A percentile compares a stretch with the other conserved stretches of the same genome.
Conservation (phyloP, 2,797 vertebrate species). For the Malacoraja senta region DNA sequence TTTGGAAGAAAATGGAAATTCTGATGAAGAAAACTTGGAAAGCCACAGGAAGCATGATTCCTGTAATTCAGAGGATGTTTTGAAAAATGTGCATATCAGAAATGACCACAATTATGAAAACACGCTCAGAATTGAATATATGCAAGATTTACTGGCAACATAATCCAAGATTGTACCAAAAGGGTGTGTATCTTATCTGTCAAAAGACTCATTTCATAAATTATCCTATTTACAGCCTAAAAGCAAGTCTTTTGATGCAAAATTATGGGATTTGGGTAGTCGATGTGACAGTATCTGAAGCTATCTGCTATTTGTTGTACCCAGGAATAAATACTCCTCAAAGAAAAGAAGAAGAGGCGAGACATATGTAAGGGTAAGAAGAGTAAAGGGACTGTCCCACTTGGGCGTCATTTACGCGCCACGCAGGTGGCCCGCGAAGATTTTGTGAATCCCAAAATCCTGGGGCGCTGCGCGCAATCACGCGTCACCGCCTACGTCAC, state of each 20-base stretch:
- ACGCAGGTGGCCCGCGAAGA: too few relatives aligned
- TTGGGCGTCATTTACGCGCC: too few relatives aligned
- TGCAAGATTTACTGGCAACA: neutral
- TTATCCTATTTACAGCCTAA: neutral
- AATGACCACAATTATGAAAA: neutral
- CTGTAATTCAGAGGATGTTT: neutral
- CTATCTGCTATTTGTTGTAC: too few relatives aligned
- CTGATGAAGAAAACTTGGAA: conserved; percentile 20
- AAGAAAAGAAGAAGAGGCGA: too few relatives aligned
- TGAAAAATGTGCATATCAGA: neutral
- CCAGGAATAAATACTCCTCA: too few relatives aligned
- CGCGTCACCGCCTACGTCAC: too few relatives aligned
- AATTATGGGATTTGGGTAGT: too few relatives aligned
- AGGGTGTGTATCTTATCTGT: neutral
- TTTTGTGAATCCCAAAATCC: too few relatives aligned
- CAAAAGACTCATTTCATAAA: neutral
- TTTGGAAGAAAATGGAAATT: conserved; percentile 10
- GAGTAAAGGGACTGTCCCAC: too few relatives aligned
- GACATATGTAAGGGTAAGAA: too few relatives aligned
- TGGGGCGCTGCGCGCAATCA: too few relatives aligned
- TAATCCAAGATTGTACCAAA: neutral
- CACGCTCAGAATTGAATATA: neutral
- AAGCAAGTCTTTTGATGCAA: neutral
- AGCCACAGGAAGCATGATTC: neutral
- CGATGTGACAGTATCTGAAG: too few relatives aligned